Base-by-base conservation (phyloP, 1,140 invertebrate genomes). In the Tetramorium parvispinum region DNA sequence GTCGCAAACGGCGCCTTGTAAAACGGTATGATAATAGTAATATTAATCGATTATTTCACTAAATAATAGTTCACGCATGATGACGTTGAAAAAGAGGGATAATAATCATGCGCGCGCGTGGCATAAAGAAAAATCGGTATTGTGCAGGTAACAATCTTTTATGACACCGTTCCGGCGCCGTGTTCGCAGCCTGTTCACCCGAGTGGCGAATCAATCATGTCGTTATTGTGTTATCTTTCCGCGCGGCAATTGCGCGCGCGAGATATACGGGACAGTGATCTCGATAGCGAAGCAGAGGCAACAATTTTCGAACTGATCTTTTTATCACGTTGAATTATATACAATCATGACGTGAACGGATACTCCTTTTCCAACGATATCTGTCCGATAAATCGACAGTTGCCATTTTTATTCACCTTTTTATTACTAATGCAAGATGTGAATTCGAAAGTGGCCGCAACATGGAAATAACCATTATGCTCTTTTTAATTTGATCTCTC, bases 21-120 rank as follows among this genome's bases (percentile, higher is more conserved):
- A 87, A 55, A n/a, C 27, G 43, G 7, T 16, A 77, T 46, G 46
- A 49, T 87, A 66, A 85, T 61, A 75, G 55, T 73, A 75, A 75
- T 75, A 75, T 88, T 91, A 91, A 91, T 91, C 89, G 88, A 91
- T 91, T 89, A 90, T 86, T 63, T 85, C 79, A 83, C 53, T 24
- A 73, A 83, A 83, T 75, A 55, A 83, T 75, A 83, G 79, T 24
- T 59, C 2, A 10, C 66, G 53, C 53, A 32, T 27, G 27, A 21
- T 21, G 24, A 73, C 51, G 37, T 46, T 73, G 68, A 73, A 73
- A 82, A 59, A 61, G 40, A 8, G 37, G n/a, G 32, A 32, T 83
- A 83, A 83, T 75, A 59, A 73, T 83, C 68, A 21, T 21, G 63
- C 3, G 8, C 78, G 63, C 37, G n/a, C 21, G 65, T 40, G 65